Evolutionary conservation across 1,140 invertebrate genomes (phyloP).

Genomic region (Drosophila tsacasi): DNA sequence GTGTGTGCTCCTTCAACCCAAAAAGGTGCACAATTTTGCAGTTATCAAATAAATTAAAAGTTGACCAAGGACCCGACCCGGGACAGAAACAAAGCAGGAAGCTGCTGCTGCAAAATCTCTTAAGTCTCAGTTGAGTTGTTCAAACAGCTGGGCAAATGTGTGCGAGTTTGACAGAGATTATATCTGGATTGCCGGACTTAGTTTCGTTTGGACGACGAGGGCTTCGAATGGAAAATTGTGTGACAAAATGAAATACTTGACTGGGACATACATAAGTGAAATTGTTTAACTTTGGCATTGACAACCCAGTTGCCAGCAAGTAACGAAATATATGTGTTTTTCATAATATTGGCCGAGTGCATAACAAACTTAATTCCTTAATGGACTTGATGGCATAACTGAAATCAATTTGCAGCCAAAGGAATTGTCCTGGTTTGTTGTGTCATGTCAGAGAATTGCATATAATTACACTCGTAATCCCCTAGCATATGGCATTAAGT

Average conservation of each 20-base stretch:
- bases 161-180: constrained; percentile 43
- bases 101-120: constrained; percentile 55
- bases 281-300: constrained; percentile 39
- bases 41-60: constrained; percentile 72
- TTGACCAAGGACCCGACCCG: constrained; percentile 59
- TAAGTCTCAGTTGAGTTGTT: constrained; percentile 51
- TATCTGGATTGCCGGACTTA: constrained; percentile 32
- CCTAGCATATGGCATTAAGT: constrained; percentile 20
- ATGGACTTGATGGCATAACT: constrained; percentile 24
- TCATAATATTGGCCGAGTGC: constrained; percentile 14
- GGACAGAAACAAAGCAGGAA: constrained; percentile 38
- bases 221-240: constrained; percentile 30
- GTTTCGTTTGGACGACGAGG: constrained; percentile 4
- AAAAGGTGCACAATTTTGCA: constrained; percentile 61
- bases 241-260: constrained; percentile 39
- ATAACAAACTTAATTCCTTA: constrained; percentile 37
- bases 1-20: constrained; percentile 18
- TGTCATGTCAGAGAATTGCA: constrained; percentile 5
- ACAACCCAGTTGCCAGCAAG: background rate
- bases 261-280: constrained; percentile 25
- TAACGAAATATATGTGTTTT: constrained; percentile 3
- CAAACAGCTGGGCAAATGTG: constrained; percentile 53
- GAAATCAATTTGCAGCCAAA: constrained; percentile 21
- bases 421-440: background rate
- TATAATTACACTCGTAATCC: constrained; percentile 43